Evolutionary conservation across 2,113 vertebrate genomes (phyloP).

Genomic region (Rhizomys pruinosus): DNA sequence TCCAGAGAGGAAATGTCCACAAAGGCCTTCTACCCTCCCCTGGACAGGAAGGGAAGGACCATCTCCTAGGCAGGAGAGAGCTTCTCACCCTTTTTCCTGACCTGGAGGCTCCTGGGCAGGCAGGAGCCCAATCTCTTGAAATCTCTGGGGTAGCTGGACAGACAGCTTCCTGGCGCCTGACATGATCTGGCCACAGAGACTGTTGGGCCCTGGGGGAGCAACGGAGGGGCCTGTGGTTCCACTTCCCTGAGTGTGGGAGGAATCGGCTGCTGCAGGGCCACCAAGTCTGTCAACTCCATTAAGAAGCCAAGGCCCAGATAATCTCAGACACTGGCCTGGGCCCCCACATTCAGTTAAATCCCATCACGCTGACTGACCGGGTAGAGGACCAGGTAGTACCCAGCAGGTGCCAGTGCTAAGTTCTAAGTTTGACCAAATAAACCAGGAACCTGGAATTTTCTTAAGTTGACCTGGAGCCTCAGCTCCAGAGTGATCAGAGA

Average conservation of each 20-base stretch:
- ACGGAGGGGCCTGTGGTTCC: background rate
- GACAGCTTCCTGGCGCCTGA: background rate
- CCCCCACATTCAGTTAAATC: background rate
- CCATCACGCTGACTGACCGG: accelerated
- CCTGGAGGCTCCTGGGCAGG: background rate
- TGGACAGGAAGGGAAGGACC: conserved; percentile 50
- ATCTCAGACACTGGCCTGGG: background rate
- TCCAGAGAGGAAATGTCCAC: conserved; percentile 43
- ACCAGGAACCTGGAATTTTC: background rate
- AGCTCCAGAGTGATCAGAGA: background rate
- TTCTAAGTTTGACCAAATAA: background rate
- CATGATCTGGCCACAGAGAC: conserved; percentile 16
- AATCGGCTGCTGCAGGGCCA: too few species aligned
- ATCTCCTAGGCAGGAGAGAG: background rate
- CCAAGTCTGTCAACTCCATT: background rate
- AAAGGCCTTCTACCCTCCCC: background rate
- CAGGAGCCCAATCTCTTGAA: background rate
- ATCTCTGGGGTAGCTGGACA: conserved; percentile 37
- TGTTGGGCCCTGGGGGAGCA: background rate
- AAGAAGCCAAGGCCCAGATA: background rate
- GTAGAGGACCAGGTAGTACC: accelerated
- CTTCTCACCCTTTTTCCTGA: background rate
- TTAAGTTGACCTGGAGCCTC: background rate
- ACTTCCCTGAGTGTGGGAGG: background rate
- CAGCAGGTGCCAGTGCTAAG: accelerated